Percentiles rank a stretch among this genome's conserved stretches.
phyloP scores from a whole-genome alignment of 1,140 invertebrate genomes.

The Drosophila navojoa region DNA sequence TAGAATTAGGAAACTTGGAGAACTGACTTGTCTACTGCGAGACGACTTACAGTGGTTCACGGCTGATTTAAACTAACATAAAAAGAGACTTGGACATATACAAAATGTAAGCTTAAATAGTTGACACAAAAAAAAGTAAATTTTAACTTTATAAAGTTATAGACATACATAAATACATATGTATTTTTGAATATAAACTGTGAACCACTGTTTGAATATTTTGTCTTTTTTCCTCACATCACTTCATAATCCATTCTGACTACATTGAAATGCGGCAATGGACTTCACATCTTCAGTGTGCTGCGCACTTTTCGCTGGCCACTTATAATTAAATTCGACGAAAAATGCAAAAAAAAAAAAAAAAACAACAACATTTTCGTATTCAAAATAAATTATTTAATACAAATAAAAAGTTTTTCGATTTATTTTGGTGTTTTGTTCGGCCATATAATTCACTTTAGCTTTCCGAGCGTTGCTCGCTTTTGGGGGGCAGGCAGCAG shows the following conservation, averaged over 20 bases:
- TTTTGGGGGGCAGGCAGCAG: conserved; percentile 33
- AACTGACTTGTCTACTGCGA: no score
- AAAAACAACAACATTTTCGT: conserved; percentile 4
- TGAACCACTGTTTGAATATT: no score
- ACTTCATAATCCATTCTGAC: background rate
- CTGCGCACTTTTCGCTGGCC: conserved; percentile 7
- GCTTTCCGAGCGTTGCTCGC: background rate
- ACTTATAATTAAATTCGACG: conserved; percentile 43
- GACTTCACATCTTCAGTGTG: background rate
- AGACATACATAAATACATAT: no score
- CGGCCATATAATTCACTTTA: conserved; percentile 73
- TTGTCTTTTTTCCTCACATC: no score
- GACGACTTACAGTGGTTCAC: no score
- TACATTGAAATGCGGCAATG: conserved; percentile 13
- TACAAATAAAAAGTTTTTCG: conserved; percentile 78
- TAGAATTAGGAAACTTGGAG: no score
- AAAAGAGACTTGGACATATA: no score
- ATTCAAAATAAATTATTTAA: conserved; percentile 79
- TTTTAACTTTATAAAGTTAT: no score
- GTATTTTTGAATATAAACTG: no score
- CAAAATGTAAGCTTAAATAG: no score
- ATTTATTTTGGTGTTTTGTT: conserved; percentile 73
- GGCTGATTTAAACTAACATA: no score
- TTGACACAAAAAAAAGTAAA: no score
- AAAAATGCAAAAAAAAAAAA: conserved; percentile 5